Conservation (phyloP, 2,888 invertebrate species). For the Pyrrhia umbra region DNA sequence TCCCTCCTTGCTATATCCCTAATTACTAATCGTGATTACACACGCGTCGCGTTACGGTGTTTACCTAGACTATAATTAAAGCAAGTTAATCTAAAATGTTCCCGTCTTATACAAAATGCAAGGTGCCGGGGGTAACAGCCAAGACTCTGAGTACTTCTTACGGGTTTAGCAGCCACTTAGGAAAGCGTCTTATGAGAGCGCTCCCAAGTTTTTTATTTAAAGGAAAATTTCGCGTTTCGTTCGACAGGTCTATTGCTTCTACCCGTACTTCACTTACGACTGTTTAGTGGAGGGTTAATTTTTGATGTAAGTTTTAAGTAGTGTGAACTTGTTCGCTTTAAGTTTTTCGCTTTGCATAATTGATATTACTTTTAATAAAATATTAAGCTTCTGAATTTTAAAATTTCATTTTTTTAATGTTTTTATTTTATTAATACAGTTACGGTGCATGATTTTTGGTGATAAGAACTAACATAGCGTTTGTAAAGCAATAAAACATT, state of each 20-base stretch:
- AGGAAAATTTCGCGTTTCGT: constrained; percentile 44
- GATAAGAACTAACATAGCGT: too few species aligned
- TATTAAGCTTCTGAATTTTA: too few species aligned
- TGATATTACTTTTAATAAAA: too few species aligned
- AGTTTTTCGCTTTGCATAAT: not conserved
- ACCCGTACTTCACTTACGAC: constrained; percentile 29
- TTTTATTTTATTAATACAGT: too few species aligned
- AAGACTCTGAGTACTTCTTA: constrained; percentile 61
- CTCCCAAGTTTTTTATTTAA: constrained; percentile 54
- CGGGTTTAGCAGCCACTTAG: constrained; percentile 56
- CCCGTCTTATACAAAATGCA: constrained; percentile 87
- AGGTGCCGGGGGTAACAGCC: constrained; percentile 59
- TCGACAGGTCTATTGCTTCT: constrained; percentile 41
- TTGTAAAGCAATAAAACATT: too few species aligned
- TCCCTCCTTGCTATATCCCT: constrained; percentile 70
- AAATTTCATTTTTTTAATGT: too few species aligned
- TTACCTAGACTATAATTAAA: constrained; percentile 87
- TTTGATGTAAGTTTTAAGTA: not conserved
- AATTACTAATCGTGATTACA: constrained; percentile 88
- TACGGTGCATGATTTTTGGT: too few species aligned
- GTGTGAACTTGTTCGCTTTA: not conserved
- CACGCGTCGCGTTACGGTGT: constrained; percentile 77
- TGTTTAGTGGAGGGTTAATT: constrained; percentile 24
- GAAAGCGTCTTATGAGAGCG: constrained; percentile 46
- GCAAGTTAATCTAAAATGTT: constrained; percentile 85